Base-by-base conservation (phyloP, 1,140 invertebrate genomes). In the Drosophila murphyi region DNA sequence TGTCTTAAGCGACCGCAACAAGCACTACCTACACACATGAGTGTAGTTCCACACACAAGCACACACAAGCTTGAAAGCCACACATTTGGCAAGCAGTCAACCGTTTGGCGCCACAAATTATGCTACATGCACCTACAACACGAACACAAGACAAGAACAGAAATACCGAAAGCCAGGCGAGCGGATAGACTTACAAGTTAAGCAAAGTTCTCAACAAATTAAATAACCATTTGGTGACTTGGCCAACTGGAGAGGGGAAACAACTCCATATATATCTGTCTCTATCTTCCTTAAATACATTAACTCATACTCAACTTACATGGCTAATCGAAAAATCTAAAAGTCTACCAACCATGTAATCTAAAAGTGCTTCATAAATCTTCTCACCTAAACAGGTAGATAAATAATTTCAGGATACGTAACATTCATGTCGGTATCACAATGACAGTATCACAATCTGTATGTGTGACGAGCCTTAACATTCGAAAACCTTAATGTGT, bases 1-100 rank as follows among this genome's bases (percentile, higher is more conserved):
- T 88, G 79, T 79, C 76, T 86, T 72, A 79, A 78, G 65, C 72
- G 54, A 75, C 76, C 76, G 31, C 72, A 74, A 35, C 59, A 47
- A 60, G 43, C 55, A 28, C 20, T 5, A 8, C 31, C 12, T n/a
- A 39, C 35, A 32, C 4, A 48, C 54, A 37, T 20, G 20, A 20
- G 20, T 20, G 20, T 20, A 20, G 20, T 20, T 20, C 20, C 34
- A 31, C 37, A 31, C 51, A 51, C 32, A 43, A 37, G 29, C 60
- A 47, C 52, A 43, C 55, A 35, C 37, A 43, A 37, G 8, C 31
- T 32, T 45, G 51, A 20, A 20, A 20, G 57, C 65, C 77, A 47
- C 56, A 81, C 67, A 72, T 74, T 77, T 77, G 61, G 68, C 50
- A 71, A 43, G 55, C 60, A 64, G 47, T 60, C 68, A 76, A 76